Evolutionary conservation across 1,140 invertebrate genomes (phyloP), one percentile per base, ranked within the genome.

Genomic region (Helicoverpa zea): DNA sequence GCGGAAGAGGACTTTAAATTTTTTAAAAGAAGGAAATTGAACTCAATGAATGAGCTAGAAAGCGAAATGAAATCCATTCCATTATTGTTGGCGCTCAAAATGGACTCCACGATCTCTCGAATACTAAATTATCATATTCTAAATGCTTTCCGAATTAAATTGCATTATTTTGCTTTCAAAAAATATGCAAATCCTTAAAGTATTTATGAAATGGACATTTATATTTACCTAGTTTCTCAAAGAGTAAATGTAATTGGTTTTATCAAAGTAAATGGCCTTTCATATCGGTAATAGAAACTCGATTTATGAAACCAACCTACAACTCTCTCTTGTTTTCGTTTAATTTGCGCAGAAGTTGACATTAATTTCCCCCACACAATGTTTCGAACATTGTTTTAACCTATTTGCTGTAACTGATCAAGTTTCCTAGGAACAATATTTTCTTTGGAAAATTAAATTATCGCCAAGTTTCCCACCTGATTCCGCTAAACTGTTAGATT

Each of bases 401-500:
- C 43, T 13, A 68, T 16, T 49, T 49, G n/a, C 35, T 18, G 49
- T 16, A 51, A 49, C 11, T 68, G 16, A 18, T 59, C 16, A 47
- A 74, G 35, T 74, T 74, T 16, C 13, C 54, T 18, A 47, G 2
- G 12, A 1, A 18, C 54, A 43, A 74, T 74, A 74, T 74, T 72
- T 72, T 47, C 35, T 43, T 74, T 59, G 72, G 54, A 74, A 74
- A 74, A 74, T 74, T 14, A 74, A 47, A 74, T 58, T 59, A 74
- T 43, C 54, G 56, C 30, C 43, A 68, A 68, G 64, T 68, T 58
- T 49, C 3, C 64, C 54, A 74, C 72, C 30, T 58, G 54, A 35
- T 43, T 43, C 18, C 56, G 10, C 16, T 74, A 74, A 74, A 74
- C 72, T 74, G 54, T 74, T 74, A 74, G 72, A 74, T 74, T 74